A percentile compares a stretch with the other conserved stretches of the same genome.
Evolutionary conservation across 1,140 invertebrate species (phyloP).

Genomic region (Octopus bimaculoides): DNA sequence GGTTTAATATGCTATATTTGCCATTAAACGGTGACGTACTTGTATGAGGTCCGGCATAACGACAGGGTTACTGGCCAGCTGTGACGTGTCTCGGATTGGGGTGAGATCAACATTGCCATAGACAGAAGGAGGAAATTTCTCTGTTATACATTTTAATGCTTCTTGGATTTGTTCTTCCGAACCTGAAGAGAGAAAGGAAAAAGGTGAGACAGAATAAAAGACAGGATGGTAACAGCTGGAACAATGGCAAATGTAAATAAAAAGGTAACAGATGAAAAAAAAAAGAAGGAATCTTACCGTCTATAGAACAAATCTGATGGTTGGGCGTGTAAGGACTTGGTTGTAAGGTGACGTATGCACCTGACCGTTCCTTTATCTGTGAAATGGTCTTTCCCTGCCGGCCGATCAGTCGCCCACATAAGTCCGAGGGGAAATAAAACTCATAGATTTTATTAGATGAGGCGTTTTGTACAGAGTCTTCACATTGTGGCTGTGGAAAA

Average conservation of each 20-base stretch:
- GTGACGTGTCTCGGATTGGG: conserved; percentile 16
- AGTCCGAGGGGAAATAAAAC: conserved; percentile 72
- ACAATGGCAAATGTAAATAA: not conserved
- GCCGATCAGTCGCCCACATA: conserved; percentile 87
- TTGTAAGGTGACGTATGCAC: conserved; percentile 75
- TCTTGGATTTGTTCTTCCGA: conserved; percentile 38
- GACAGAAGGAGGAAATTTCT: conserved; percentile 35
- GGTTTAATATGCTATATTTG: not conserved
- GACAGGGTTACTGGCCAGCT: conserved; percentile 27
- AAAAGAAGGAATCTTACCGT: conserved; percentile 62
- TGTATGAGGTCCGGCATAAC: conserved; percentile 51
- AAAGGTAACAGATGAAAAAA: not conserved
- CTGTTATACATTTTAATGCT: conserved; percentile 38
- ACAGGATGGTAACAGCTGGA: not conserved
- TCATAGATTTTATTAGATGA: conserved; percentile 62
- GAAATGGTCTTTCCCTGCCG: conserved; percentile 78
- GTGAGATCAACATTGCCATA: conserved; percentile 36
- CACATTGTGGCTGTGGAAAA: conserved; percentile 58
- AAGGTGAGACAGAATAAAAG: not conserved
- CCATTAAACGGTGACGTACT: conserved; percentile 23
- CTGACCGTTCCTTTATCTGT: conserved; percentile 74
- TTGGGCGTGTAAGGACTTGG: conserved; percentile 70
- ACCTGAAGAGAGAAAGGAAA: conserved; percentile 25
- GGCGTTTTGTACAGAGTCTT: not conserved
- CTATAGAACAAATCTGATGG: conserved; percentile 78